These are phyloP conservation scores for Pterostichus madidus DNA, from an alignment of 2,888 invertebrate genomes.

Conservation along the genomic window DNA sequence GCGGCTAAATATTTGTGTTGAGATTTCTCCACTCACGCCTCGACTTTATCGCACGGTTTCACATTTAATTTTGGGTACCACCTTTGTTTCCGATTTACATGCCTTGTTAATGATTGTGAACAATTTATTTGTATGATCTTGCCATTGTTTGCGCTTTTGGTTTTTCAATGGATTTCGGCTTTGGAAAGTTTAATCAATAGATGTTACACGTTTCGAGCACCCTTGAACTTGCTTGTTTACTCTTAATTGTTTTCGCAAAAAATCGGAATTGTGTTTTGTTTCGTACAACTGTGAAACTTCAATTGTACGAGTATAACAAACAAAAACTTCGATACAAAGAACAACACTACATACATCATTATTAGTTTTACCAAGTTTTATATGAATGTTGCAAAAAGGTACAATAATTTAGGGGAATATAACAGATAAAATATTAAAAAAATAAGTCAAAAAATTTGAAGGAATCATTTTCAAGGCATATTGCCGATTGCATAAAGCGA, in stretches of 20 bases:
- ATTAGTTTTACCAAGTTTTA: too few species aligned
- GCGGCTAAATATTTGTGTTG: conserved; percentile 47
- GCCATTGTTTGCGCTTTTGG: background rate
- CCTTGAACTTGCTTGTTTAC: conserved; percentile 22
- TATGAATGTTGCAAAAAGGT: too few species aligned
- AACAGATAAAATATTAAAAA: too few species aligned
- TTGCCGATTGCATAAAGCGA: too few species aligned
- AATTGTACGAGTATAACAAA: conserved; percentile 16
- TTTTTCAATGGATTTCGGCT: conserved; percentile 13
- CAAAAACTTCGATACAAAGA: conserved; percentile 2
- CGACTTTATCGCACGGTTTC: conserved; percentile 32
- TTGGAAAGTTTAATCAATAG: conserved; percentile 15
- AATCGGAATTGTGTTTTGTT: conserved; percentile 7
- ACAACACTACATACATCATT: too few species aligned
- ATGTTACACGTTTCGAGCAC: conserved; percentile 31
- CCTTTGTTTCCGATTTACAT: conserved; percentile 51
- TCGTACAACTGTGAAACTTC: background rate
- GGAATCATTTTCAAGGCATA: too few species aligned
- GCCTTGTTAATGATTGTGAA: conserved; percentile 5
- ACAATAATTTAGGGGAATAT: too few species aligned
- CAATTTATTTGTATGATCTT: conserved; percentile 23
- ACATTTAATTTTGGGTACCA: conserved; percentile 15
- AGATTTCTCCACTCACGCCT: background rate
- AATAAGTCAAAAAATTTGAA: too few species aligned
- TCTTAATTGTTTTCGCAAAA: background rate